Base-by-base conservation (phyloP, 2,113 vertebrate genomes). In the Paracanthobrama guichenoti region DNA sequence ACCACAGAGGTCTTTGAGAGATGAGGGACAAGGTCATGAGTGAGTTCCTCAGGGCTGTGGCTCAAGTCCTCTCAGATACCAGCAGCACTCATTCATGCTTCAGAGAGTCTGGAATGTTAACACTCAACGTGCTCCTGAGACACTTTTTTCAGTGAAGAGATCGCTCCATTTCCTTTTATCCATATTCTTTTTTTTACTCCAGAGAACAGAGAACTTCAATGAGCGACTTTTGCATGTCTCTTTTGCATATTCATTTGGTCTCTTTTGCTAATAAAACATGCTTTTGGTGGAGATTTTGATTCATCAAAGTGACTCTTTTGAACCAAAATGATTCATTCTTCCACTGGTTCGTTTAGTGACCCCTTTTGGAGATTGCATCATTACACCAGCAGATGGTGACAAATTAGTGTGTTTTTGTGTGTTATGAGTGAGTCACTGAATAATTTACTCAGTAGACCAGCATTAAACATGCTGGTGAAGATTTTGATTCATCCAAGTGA, bases 11-110 rank as follows among this genome's bases (percentile, higher is more conserved):
- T 62, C 55, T 83, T 55, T 46, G 57, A 18, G 53, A 62, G 35
- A 28, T 74, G 73, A 71, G 46, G 66, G 80, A 42, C 64, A 72
- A 74, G 83, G 83, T 48, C 26, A 77, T 22, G 48, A 79, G 75
- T 55, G 73, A 75, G 79, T 44, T 62, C 18, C 48, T 74, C 79
- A n/a, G 20, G 44, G 39, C 69, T 62, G 22, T 46, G 55, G 55
- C 76, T 62, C 57, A 62, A 62, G 79, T 67, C 44, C 26, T 53
- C 42, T 81, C 28, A 64, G 44, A 81, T 8, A 67, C 62, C 1
- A 26, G 57, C 57, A 79, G 24, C 12, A 20, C 57, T 79, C 24
- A 62, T 79, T 79, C 57, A 62, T 79, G 57, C 35, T 79, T 48
- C 42, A 20, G 3, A 48, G 42, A 73, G 42, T 20, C 57, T 46